phyloP scores from a whole-genome alignment of 2,888 invertebrate species.

The Rhagonycha fulva region DNA sequence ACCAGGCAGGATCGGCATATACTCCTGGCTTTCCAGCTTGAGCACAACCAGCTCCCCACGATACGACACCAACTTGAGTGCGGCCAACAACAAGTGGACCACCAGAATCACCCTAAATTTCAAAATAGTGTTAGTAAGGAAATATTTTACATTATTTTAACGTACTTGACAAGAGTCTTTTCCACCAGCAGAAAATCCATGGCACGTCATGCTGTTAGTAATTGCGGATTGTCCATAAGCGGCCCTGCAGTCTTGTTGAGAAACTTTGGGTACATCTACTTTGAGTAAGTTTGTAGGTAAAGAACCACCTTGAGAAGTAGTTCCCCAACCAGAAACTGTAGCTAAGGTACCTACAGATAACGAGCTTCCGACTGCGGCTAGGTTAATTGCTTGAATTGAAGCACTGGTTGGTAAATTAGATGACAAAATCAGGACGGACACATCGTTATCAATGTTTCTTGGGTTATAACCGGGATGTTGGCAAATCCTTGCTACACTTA shows the following conservation, averaged over 20 bases:
- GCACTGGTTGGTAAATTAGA: not conserved
- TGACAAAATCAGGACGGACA: not conserved
- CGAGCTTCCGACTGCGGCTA: not conserved
- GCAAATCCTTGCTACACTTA: not conserved
- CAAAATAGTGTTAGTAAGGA: no score
- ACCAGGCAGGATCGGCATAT: not conserved
- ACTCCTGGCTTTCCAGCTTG: not conserved
- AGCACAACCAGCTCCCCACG: constrained; percentile 3
- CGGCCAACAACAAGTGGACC: not conserved
- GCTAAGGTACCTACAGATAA: not conserved
- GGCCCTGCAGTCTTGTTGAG: not conserved
- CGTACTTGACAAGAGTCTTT: constrained; percentile 8
- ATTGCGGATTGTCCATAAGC: constrained; percentile 38
- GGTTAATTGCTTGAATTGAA: not conserved
- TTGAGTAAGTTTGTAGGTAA: not conserved
- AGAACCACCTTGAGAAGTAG: not conserved
- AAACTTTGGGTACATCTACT: not conserved
- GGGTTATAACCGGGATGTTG: not conserved
- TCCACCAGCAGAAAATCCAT: not conserved
- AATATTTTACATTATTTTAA: no score
- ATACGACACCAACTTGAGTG: not conserved
- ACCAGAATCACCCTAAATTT: constrained; percentile 4
- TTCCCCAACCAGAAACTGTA: constrained; percentile 10
- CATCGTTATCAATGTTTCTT: not conserved
- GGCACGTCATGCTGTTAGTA: not conserved